Percentiles rank a stretch among this genome's conserved stretches.
Evolutionary conservation across 1,140 invertebrate genomes (phyloP).

Genomic region (Pseudomyrmex cubaensis): DNA sequence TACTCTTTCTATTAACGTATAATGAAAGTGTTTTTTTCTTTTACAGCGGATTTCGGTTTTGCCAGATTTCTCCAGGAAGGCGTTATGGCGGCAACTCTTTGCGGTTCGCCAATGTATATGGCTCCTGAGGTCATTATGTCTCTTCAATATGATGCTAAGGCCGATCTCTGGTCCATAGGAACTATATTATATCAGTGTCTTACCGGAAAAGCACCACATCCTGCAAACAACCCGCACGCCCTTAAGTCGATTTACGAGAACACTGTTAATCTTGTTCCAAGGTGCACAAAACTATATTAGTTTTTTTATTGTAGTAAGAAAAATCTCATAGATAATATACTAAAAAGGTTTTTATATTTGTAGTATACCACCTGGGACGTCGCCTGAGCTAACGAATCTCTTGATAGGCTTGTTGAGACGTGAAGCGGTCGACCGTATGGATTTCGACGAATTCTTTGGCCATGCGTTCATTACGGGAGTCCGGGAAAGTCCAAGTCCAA

Average conservation of each 20-base stretch:
- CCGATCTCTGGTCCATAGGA: conserved; percentile 99
- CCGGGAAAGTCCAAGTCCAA: conserved; percentile 81
- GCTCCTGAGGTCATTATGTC: conserved; percentile 99
- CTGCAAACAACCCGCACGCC: conserved; percentile 99
- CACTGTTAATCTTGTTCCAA: conserved; percentile 97
- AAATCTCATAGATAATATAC: neutral
- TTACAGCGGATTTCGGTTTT: conserved; percentile 99
- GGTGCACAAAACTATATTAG: conserved; percentile 87
- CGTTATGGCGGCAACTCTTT: conserved; percentile 99
- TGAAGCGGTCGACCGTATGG: conserved; percentile 97
- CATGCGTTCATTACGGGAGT: conserved; percentile 94
- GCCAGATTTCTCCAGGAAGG: conserved; percentile 99
- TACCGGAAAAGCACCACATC: conserved; percentile 99
- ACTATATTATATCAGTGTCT: conserved; percentile 99
- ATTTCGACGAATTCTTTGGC: conserved; percentile 97
- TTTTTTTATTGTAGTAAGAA: neutral
- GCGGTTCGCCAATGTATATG: conserved; percentile 99
- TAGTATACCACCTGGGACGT: conserved; percentile 97
- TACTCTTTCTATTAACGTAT: neutral
- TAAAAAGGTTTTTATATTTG: conserved; percentile 53
- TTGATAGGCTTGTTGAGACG: conserved; percentile 94
- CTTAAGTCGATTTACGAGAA: conserved; percentile 99
- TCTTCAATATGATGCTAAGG: conserved; percentile 99
- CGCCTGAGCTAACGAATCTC: conserved; percentile 94
- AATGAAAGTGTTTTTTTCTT: conserved; percentile 44